Evolutionary conservation across 2,797 vertebrate genomes (phyloP), one percentile per base, ranked within the genome.

Genomic region (Chiloscyllium punctatum): DNA sequence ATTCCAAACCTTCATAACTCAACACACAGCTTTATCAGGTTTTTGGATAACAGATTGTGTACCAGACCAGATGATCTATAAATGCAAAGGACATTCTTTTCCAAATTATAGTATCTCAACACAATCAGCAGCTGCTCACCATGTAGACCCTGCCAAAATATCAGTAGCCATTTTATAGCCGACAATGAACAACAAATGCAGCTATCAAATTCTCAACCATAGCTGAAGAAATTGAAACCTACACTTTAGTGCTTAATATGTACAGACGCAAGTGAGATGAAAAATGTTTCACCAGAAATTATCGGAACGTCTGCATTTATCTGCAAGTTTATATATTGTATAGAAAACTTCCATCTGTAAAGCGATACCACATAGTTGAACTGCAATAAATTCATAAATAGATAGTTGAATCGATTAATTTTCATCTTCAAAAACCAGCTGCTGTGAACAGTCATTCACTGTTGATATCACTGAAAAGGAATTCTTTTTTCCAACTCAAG

Each of bases 1-100:
- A n/a, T 92, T 37, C 62, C 57, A n/a, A 92, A 92, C 68, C 90
- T n/a, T 92, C 90, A 68, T 92, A 68, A 91, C 88, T 62, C 53
- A 91, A 92, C 66, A 66, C 62, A 66, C 37, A 84, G 37, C 15
- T 84, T 84, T 84, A 23, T 21, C 79, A 42, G 79, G 79, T 84
- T 84, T 18, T 92, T 68, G 23, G 37, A 68, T 68, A 68, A 91
- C 4, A 62, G 30, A 27, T 68, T 92, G 90, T 37, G 16, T 92
- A 18, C 33, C 33, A 91, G 18, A 42, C 62, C 18, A 92, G 62
- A 68, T 92, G 90, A 68, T n/a, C 15, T 42, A 33, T 27, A 92
- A 92, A 37, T 92, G 68, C 90, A 37, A 16, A 92, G 37, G 79
- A 48, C 79, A 84, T 42, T 42, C 16, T 84, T 84, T 42, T 84